These are phyloP conservation scores for Podilymbus podiceps DNA, from an alignment of 2,113 vertebrate species.

Conservation along the genomic window DNA sequence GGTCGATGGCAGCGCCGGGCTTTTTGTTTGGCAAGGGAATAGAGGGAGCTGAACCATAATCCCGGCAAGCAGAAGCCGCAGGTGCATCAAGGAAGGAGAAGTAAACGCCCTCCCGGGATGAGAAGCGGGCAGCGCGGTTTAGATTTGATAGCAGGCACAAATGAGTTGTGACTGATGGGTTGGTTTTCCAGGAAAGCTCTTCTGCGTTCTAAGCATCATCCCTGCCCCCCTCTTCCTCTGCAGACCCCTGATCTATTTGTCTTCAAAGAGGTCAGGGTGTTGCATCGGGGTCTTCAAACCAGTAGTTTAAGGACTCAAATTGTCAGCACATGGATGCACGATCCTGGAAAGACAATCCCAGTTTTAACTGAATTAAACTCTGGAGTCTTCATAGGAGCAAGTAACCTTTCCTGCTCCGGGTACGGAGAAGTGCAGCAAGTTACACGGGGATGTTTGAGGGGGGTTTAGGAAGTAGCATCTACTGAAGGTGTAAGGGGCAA, in stretches of 20 bases:
- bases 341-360: neutral
- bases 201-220: too few species aligned
- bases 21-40: neutral
- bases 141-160: neutral
- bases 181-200: neutral
- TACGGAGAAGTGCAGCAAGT: neutral
- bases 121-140: neutral
- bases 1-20: accelerated
- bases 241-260: neutral
- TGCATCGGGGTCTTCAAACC: neutral
- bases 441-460: neutral
- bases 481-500: neutral
- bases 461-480: neutral
- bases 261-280: neutral
- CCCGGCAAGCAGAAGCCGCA: neutral
- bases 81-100: neutral
- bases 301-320: neutral
- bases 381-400: neutral
- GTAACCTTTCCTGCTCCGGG: neutral
- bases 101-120: neutral
- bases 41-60: neutral
- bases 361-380: neutral
- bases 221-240: neutral
- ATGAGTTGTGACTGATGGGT: neutral
- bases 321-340: neutral